Evolutionary conservation across 2,113 vertebrate genomes (phyloP), one percentile per base, ranked within the genome.

Genomic region (Empidonax alnorum): DNA sequence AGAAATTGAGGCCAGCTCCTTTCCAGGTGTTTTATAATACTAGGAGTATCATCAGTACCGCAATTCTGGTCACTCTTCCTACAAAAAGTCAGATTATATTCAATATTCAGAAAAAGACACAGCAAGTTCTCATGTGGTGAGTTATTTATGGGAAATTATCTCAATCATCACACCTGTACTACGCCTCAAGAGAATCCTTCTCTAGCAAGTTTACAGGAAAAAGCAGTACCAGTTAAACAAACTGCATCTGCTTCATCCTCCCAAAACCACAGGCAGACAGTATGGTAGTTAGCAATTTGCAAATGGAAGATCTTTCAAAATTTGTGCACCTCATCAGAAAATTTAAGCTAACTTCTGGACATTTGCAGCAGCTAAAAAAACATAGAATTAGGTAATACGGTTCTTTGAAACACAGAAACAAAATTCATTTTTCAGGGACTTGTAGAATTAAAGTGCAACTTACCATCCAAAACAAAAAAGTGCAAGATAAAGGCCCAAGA

Each of bases 381-480:
- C 41, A 41, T 5, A 46, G 18, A 61, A 56, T 13, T 12, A 44
- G 22, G 28, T 12, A 37, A 30, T 28, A 39, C 59, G 1, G 2
- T 28, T 77, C 42, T 72, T 63, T 4, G 3, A 7, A 84, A 41
- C 16, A 81, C 58, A 93, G 69, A 80, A 93, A 79, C 16, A 14
- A 81, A 93, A 58, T 20, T 4, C 35, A 35, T 35, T 35, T 35
- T 35, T 35, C 35, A 35, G 35, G 35, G 35, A 35, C 35, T 35
- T 35, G 35, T 35, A 35, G 35, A 86, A 85, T 63, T 46, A 42
- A 93, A 93, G 14, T 56, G 67, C 33, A 95, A 98, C 99, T 99
- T 98, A 99, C 99, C 99, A 99, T 98, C 99, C 99, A 94, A 99
- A 99, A 98, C 99, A 99, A 98, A 99, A 99, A 96, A 99, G 98